Evolutionary conservation across 1,140 invertebrate genomes (phyloP).

Genomic region (Drosophila fuyamai): DNA sequence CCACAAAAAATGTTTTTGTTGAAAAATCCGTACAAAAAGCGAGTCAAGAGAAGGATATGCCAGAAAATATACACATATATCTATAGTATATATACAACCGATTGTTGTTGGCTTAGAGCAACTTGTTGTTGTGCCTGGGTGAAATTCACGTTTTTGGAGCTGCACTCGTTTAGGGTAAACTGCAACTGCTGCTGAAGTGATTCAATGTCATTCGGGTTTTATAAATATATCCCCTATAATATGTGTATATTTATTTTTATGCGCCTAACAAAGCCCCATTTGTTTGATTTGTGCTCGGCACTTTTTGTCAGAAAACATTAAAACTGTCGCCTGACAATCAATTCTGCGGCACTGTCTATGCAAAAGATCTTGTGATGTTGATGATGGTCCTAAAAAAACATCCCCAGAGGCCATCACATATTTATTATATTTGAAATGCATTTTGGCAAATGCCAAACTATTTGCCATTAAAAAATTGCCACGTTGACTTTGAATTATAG

Average conservation of each 20-base stretch:
- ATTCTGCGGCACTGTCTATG: conserved; percentile 25
- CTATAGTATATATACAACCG: background rate
- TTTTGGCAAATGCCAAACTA: conserved; percentile 60
- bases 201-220: conserved; percentile 48
- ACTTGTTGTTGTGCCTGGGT: conserved; percentile 29
- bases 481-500: conserved; percentile 82
- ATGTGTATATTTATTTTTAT: conserved; percentile 46
- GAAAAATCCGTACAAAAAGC: conserved; percentile 59
- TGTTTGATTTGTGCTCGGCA: conserved; percentile 41
- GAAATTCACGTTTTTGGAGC: conserved; percentile 24
- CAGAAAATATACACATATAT: conserved; percentile 5
- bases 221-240: conserved; percentile 44
- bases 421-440: conserved; percentile 52
- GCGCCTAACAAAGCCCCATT: conserved; percentile 45
- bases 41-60: conserved; percentile 22
- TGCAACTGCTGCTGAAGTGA: conserved; percentile 21
- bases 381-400: conserved; percentile 36
- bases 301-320: conserved; percentile 64
- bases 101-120: conserved; percentile 2
- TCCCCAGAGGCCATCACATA: conserved; percentile 11
- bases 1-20: conserved; percentile 82
- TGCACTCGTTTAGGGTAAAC: conserved; percentile 15
- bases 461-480: conserved; percentile 80
- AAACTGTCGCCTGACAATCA: conserved; percentile 57
- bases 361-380: conserved; percentile 20